Conservation (phyloP, 2,888 invertebrate species). For the Alviniconcha strummeri region DNA sequence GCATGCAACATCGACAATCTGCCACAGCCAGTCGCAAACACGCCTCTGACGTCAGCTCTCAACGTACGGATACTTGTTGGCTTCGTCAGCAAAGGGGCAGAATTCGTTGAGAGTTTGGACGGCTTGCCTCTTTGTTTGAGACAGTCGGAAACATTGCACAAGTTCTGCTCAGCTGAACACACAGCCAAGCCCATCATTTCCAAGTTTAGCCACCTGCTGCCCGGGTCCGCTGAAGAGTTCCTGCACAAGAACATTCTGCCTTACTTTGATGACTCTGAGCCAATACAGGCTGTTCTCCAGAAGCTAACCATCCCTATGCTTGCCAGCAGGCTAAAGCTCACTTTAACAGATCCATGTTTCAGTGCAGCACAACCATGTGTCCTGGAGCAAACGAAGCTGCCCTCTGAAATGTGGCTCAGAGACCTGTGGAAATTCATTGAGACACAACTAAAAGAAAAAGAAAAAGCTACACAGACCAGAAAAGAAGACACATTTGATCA, state of each 20-base stretch:
- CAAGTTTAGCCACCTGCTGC: constrained; percentile 34
- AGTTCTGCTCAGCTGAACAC: constrained; percentile 31
- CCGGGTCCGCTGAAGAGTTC: constrained; percentile 25
- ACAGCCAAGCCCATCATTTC: constrained; percentile 36
- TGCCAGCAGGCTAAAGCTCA: neutral
- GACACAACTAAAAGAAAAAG: neutral
- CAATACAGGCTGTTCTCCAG: neutral
- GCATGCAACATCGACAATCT: constrained; percentile 38
- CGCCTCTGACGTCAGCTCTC: neutral
- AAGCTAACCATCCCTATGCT: constrained; percentile 19
- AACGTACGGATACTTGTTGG: constrained; percentile 39
- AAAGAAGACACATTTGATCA: no score
- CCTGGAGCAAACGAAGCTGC: neutral
- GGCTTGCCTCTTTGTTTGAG: constrained; percentile 55
- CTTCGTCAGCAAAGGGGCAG: constrained; percentile 42
- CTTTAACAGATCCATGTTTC: neutral
- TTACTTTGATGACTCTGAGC: neutral
- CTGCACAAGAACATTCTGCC: constrained; percentile 6
- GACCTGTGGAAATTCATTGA: constrained; percentile 18
- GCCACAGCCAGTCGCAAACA: constrained; percentile 9
- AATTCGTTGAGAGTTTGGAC: constrained; percentile 40
- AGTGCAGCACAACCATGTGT: neutral
- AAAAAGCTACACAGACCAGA: no score
- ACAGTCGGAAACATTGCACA: constrained; percentile 45
- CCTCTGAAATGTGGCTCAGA: neutral